phyloP scores from a whole-genome alignment of 2,797 vertebrate genomes.

The Valencia hispanica region DNA sequence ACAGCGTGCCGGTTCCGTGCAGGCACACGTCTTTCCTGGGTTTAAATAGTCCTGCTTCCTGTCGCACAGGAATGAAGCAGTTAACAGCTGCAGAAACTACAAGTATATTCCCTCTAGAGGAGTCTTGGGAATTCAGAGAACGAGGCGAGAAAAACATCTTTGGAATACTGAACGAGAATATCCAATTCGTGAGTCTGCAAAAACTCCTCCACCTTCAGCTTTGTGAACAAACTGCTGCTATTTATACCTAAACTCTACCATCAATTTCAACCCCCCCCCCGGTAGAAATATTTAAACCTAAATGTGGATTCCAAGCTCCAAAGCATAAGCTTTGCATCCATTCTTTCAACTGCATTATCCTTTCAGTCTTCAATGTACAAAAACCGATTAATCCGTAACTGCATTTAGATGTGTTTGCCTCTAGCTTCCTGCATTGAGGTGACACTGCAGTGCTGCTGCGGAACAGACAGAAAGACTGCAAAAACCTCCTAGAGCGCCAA shows the following conservation, averaged over 20 bases:
- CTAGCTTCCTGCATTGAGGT: conserved; percentile 55
- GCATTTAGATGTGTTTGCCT: conserved; percentile 62
- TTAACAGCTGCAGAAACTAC: conserved; percentile 52
- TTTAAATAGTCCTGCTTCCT: conserved; percentile 73
- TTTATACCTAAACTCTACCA: conserved; percentile 3
- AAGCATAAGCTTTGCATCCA: conserved; percentile 29
- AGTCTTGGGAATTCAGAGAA: conserved; percentile 35
- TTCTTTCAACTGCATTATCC: conserved; percentile 32
- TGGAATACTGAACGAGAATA: conserved; percentile 31
- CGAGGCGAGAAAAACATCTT: conserved; percentile 23
- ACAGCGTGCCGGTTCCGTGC: conserved; percentile 42
- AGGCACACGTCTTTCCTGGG: conserved; percentile 65
- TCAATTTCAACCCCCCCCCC: not conserved
- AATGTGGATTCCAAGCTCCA: not conserved
- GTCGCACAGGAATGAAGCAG: conserved; percentile 38
- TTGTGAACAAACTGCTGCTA: conserved; percentile 18
- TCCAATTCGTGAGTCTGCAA: conserved; percentile 16
- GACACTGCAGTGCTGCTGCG: conserved; percentile 79
- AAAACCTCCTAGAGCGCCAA: conserved; percentile 27
- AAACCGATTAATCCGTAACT: conserved; percentile 56
- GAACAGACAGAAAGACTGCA: conserved; percentile 42
- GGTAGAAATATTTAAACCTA: conserved; percentile 9
- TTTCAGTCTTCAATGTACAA: conserved; percentile 30
- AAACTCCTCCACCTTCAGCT: conserved; percentile 23
- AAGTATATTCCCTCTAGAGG: conserved; percentile 31